phyloP scores from a whole-genome alignment of 1,140 invertebrate species.

The Aethina tumida region DNA sequence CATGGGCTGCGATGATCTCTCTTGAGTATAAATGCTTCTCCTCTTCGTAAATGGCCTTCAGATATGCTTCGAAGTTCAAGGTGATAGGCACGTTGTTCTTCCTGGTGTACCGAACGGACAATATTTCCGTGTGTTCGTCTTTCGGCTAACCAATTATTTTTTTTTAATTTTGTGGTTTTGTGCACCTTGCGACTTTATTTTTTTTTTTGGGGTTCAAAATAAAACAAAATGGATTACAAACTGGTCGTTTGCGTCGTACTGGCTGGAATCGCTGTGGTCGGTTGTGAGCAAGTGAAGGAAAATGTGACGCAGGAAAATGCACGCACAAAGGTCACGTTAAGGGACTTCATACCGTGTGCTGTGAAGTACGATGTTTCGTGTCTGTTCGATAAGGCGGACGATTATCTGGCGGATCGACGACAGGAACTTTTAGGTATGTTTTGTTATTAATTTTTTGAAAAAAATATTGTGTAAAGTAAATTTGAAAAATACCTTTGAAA shows the following conservation, averaged over 20 bases:
- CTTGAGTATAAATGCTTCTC: constrained; percentile 24
- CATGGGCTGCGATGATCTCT: constrained; percentile 15
- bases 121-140: background rate
- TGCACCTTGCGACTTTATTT: background rate
- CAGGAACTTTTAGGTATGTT: constrained; percentile 23
- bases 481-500: too few species aligned
- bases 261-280: constrained; percentile 1
- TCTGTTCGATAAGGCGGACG: constrained; percentile 22
- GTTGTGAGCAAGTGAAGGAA: constrained; percentile 1
- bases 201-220: constrained; percentile 1
- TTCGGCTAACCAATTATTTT: background rate
- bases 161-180: constrained; percentile 1
- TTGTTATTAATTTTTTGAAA: background rate
- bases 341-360: constrained; percentile 16
- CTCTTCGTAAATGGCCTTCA: constrained; percentile 18
- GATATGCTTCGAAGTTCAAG: constrained; percentile 26
- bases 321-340: constrained; percentile 11
- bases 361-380: constrained; percentile 21
- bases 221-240: background rate
- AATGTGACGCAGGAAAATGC: constrained; percentile 1
- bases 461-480: too few species aligned
- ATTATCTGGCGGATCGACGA: constrained; percentile 16
- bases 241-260: constrained; percentile 7
- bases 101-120: constrained; percentile 2
- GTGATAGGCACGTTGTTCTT: constrained; percentile 13